These are phyloP conservation scores for Adrianichthys oophorus DNA, from an alignment of 2,797 vertebrate genomes.

Conservation along the genomic window DNA sequence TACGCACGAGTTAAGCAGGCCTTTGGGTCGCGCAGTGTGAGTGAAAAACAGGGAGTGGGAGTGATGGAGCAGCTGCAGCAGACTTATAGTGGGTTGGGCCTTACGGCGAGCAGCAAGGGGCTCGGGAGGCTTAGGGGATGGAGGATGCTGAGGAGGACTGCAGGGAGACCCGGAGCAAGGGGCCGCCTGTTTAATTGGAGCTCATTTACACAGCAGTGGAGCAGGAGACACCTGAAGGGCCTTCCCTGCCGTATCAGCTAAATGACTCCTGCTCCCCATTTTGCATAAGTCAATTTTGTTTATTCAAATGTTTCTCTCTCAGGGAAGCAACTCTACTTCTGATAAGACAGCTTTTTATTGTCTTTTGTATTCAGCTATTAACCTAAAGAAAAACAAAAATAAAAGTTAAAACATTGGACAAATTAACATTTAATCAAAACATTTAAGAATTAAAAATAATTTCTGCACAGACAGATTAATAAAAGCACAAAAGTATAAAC, in stretches of 20 bases:
- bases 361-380: not conserved
- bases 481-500: too few relatives aligned
- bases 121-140: conserved; percentile 56
- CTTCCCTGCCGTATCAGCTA: conserved; percentile 75
- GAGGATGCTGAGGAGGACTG: conserved; percentile 62
- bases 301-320: conserved; percentile 31
- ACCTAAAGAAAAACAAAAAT: not conserved
- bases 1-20: conserved; percentile 67
- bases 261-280: conserved; percentile 54
- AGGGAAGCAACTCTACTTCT: conserved; percentile 7
- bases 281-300: conserved; percentile 48
- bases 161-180: conserved; percentile 69
- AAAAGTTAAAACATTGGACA: not conserved
- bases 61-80: conserved; percentile 77
- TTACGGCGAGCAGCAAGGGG: conserved; percentile 73
- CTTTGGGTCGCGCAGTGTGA: conserved; percentile 76
- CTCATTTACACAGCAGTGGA: conserved; percentile 81
- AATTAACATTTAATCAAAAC: too few relatives aligned
- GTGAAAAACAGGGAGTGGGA: conserved; percentile 69
- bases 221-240: conserved; percentile 78
- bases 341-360: conserved; percentile 2
- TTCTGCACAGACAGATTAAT: too few relatives aligned
- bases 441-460: too few relatives aligned
- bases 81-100: conserved; percentile 73
- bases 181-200: conserved; percentile 81